Percentiles rank a stretch among this genome's conserved stretches.
Evolutionary conservation across 2,888 invertebrate species (phyloP).

Genomic region (Pammene fasciana): DNA sequence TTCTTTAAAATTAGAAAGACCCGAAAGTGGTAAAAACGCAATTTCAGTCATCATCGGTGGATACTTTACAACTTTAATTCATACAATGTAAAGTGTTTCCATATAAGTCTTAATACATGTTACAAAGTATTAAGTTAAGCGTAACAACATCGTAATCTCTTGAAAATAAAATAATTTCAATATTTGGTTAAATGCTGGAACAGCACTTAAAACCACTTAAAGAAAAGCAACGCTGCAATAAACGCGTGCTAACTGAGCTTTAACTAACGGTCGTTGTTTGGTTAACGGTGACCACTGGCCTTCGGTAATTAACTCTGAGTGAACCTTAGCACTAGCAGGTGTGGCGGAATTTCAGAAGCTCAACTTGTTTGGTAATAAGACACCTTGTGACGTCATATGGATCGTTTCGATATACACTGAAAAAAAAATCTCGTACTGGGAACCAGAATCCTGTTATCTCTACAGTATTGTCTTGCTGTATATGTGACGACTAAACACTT

Average conservation of each 20-base stretch:
- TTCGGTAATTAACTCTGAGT: conserved; percentile 34
- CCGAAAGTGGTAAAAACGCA: neutral
- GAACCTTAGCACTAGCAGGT: conserved; percentile 27
- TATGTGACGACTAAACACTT: too few species aligned
- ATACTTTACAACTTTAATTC: conserved; percentile 1
- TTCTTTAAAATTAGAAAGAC: neutral
- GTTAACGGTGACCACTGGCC: conserved; percentile 54
- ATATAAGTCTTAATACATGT: neutral
- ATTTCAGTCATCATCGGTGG: neutral
- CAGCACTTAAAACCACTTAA: conserved; percentile 35
- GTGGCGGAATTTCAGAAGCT: conserved; percentile 12
- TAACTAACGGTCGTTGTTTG: conserved; percentile 53
- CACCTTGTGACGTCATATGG: conserved; percentile 14
- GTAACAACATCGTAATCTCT: neutral
- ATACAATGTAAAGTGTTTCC: neutral
- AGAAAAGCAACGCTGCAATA: conserved; percentile 34
- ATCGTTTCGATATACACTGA: neutral
- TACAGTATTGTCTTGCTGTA: too few species aligned
- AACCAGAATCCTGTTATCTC: too few species aligned
- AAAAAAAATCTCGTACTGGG: too few species aligned
- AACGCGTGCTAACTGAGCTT: conserved; percentile 42
- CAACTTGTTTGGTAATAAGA: conserved; percentile 9
- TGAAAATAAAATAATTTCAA: neutral
- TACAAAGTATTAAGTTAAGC: neutral
- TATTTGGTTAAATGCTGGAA: conserved; percentile 5